A percentile compares a stretch with the other conserved stretches of the same genome.
Evolutionary conservation across 2,113 vertebrate genomes (phyloP).

Genomic region (Proteles cristata): DNA sequence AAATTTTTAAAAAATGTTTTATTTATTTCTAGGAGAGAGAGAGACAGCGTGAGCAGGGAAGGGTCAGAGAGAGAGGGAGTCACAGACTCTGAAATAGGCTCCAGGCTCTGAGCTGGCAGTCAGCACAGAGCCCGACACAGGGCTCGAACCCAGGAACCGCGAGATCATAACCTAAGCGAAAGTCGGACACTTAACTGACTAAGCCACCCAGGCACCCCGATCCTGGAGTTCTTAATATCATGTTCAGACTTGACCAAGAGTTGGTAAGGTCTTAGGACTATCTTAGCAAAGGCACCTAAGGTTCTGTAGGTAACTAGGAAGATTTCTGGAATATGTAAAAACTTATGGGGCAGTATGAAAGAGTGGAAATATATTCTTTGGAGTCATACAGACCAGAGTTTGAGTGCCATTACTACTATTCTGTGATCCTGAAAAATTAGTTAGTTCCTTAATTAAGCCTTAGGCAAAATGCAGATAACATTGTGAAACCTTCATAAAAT

Average conservation of each 20-base stretch:
- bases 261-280: not conserved
- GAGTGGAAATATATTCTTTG: not conserved
- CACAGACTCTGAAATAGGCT: too few relatives aligned
- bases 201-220: not conserved
- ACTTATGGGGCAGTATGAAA: not conserved
- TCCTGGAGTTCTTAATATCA: not conserved
- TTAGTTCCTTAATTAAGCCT: not conserved
- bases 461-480: not conserved
- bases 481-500: conserved; percentile 41
- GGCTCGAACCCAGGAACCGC: too few relatives aligned
- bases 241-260: not conserved
- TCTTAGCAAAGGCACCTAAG: not conserved
- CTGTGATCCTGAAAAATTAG: not conserved
- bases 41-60: too few relatives aligned
- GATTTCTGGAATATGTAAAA: conserved; percentile 17
- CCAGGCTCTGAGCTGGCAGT: too few relatives aligned
- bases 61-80: too few relatives aligned
- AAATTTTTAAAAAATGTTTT: too few relatives aligned
- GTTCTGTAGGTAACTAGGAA: not conserved
- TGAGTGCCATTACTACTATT: not conserved
- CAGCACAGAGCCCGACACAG: too few relatives aligned
- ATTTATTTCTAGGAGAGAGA: too few relatives aligned
- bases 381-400: not conserved
- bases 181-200: too few relatives aligned
- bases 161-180: too few relatives aligned